Conservation (phyloP, 2,888 invertebrate species). For the Euphydryas editha region DNA sequence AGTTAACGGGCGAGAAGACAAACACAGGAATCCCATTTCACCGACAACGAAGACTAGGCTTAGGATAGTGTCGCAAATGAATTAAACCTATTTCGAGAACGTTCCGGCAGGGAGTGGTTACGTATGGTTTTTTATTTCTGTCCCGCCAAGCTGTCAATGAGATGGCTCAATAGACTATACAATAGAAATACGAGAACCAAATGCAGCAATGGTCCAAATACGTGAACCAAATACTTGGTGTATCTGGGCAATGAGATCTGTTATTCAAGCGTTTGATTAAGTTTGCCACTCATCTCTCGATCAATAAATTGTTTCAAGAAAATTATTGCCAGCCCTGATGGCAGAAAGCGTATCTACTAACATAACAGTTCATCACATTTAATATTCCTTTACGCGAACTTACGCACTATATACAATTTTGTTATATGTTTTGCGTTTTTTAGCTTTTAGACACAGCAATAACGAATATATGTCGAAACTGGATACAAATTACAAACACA, state of each 20-base stretch:
- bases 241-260: background rate
- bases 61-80: slow-evolving; percentile 14
- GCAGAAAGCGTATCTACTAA: too few species aligned
- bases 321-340: too few species aligned
- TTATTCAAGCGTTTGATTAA: background rate
- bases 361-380: too few species aligned
- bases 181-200: background rate
- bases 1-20: slow-evolving; percentile 39
- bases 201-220: background rate
- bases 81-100: slow-evolving; percentile 14
- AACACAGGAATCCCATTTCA: slow-evolving; percentile 40
- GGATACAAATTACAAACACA: too few species aligned
- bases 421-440: too few species aligned
- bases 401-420: too few species aligned
- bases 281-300: background rate
- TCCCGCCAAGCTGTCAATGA: background rate
- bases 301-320: background rate
- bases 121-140: background rate
- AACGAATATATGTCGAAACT: too few species aligned
- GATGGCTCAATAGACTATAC: background rate
- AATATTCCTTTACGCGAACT: too few species aligned
- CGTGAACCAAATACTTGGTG: too few species aligned
- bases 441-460: too few species aligned
- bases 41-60: slow-evolving; percentile 21
- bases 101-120: background rate